Base-by-base conservation (phyloP, 1,140 invertebrate species). In the Agrypnia vestita region DNA sequence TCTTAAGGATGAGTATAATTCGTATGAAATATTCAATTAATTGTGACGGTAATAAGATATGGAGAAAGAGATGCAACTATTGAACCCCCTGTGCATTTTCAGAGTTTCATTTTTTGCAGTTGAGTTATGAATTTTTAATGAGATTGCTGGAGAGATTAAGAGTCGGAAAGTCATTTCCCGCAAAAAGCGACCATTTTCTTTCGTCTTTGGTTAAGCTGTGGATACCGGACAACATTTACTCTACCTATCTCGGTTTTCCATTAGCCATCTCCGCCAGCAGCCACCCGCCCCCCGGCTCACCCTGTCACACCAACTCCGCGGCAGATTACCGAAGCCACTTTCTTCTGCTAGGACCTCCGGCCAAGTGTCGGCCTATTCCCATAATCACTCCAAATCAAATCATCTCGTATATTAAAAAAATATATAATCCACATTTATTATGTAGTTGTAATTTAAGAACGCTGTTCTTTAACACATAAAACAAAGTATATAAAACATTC, bases 51-150 rank as follows among this genome's bases (percentile, higher is more conserved):
- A n/a, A n/a, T n/a, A n/a, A n/a, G 25, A 6, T 35, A 35, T 35
- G 6, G 1, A 35, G 49, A 51, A 51, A 9, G 3, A 8, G 1
- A 51, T 13, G 49, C 8, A 15, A 51, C 49, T 71, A 13, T 17
- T 17, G 17, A 71, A 47, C 80, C 49, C 75, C 59, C 78, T 62
- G 78, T 80, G 51, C 43, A 75, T 76, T 62, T 51, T 53, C 56
- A 62, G 61, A 86, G 86, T 87, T 87, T 87, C 86, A 84, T 86
- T 86, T 89, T 88, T 88, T 87, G 86, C 86, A 88, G 88, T 90
- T 88, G 86, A 90, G 87, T 89, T 90, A 89, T 90, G 87, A 90
- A 90, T 88, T 89, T 90, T 90, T 90, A 89, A 90, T 89, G 89
- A 90, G 89, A 89, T 90, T 85, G 87, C 88, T 84, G 86, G 88